Evolutionary conservation across 2,113 vertebrate species (phyloP), one percentile per base, ranked within the genome.

Genomic region (Salminus brasiliensis): DNA sequence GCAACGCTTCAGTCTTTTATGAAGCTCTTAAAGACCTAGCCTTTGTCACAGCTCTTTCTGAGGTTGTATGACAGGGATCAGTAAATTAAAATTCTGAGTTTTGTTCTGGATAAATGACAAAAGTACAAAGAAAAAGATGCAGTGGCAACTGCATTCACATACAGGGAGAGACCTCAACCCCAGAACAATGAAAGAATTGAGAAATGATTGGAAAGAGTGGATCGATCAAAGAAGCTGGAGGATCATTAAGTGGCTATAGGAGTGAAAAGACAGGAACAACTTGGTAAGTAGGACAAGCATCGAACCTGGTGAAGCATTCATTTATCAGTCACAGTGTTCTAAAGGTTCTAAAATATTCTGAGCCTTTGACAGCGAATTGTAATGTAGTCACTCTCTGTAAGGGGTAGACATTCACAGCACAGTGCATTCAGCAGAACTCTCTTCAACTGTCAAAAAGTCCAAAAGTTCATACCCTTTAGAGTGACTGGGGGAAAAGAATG

Each of bases 191-290:
- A 75, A 66, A 47, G 23, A 18, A 52, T 3, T 18, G 30, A 55
- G 62, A 25, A 21, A 57, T 68, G 23, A 75, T 32, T 53, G 47
- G 32, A 55, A 29, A 68, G 25, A 15, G 27, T 3, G 23, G 6
- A 39, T 45, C 27, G 21, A 69, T 57, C 18, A 10, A 30, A 59
- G 25, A 32, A 65, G 34, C 74, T 66, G 5, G 47, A 55, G 36
- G 49, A 77, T 43, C 63, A 41, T 67, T 77, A 68, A 29, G 34
- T 53, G 60, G 27, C 62, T 36, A 15, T 32, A 43, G 52, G 52
- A 30, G 7, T 30, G 18, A 47, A 9, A 7, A 45, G 66, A 66
- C 62, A 66, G 8, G 21, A 41, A 43, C 34, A 23, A 41, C 9
- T 15, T 11, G 39, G 49, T 45, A 70, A 60, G 66, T 59, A 45